Percentiles rank a stretch among this genome's conserved stretches.
Evolutionary conservation across 2,797 vertebrate genomes (phyloP).

Genomic region (Buceros bicornis): DNA sequence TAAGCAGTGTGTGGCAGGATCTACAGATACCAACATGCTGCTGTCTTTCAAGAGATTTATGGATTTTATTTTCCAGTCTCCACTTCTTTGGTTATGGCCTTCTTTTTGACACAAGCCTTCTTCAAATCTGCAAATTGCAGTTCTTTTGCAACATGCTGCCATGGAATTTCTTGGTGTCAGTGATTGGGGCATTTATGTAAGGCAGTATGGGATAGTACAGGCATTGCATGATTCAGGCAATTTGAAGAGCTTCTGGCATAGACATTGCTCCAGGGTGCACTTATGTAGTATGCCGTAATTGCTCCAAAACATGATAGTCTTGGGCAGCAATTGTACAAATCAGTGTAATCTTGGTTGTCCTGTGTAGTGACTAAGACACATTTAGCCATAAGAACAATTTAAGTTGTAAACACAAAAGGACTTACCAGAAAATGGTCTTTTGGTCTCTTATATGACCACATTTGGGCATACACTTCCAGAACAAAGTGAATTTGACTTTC

Average conservation of each 20-base stretch:
- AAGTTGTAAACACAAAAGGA: neutral
- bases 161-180: neutral
- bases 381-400: neutral
- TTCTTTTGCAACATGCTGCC: neutral
- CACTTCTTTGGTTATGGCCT: neutral
- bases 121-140: neutral
- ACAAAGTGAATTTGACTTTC: neutral
- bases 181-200: neutral
- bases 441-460: neutral
- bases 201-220: neutral
- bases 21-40: neutral
- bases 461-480: neutral
- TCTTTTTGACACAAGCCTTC: neutral
- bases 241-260: neutral
- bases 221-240: neutral
- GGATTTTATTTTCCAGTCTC: neutral
- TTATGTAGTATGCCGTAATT: neutral
- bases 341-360: neutral
- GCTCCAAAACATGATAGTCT: neutral
- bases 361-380: neutral
- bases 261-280: neutral
- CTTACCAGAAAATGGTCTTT: rapidly evolving
- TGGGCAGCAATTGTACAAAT: neutral
- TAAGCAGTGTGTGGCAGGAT: neutral
- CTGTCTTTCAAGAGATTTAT: neutral